Base-by-base conservation (phyloP, 1,140 invertebrate species). In the Reticulitermes speratus region DNA sequence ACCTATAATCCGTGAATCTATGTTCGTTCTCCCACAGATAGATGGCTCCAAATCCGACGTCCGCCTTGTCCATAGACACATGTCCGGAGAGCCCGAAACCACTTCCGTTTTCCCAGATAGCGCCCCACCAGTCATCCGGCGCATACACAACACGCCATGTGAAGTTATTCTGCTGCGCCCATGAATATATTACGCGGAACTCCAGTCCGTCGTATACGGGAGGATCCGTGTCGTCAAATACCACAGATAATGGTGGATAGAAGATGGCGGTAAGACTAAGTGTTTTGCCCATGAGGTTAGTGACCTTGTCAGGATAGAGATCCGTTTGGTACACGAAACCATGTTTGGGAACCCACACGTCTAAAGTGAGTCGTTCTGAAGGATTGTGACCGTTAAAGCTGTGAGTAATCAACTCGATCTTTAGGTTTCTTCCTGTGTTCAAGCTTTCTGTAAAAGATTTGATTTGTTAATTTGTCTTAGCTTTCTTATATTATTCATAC, bases 1-100 rank as follows among this genome's bases (percentile, higher is more conserved):
- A 75, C 65, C 65, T 75, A 25, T 75, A 75, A 75, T 75, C 65
- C 65, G 65, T 75, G n/a, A 75, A 75, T 8, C 65, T 8, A 30
- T 75, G 65, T 75, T 75, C 65, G n/a, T 75, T 75, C n/a, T 75
- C 65, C 65, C 65, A 75, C 11, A 75, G 65, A 25, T 75, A 75
- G n/a, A 75, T 75, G 8, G 65, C 65, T n/a, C 65, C 65, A 75
- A 75, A 75, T 30, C 65, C 65, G n/a, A 75, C 65, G 25, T 75
- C 65, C 14, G 65, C 65, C 65, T 75, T 75, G 65, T 75, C 65
- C 65, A 75, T 75, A 14, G n/a, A 75, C 65, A 75, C 65, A 25
- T 75, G 65, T 11, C 65, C 65, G n/a, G 25, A 75, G 25, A 75
- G 65, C 9, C 65, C 65, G 65, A 75, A 25, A 6, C 65, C 65